These are phyloP conservation scores for Labeo rohita DNA, from an alignment of 2,113 vertebrate genomes.

Conservation along the genomic window DNA sequence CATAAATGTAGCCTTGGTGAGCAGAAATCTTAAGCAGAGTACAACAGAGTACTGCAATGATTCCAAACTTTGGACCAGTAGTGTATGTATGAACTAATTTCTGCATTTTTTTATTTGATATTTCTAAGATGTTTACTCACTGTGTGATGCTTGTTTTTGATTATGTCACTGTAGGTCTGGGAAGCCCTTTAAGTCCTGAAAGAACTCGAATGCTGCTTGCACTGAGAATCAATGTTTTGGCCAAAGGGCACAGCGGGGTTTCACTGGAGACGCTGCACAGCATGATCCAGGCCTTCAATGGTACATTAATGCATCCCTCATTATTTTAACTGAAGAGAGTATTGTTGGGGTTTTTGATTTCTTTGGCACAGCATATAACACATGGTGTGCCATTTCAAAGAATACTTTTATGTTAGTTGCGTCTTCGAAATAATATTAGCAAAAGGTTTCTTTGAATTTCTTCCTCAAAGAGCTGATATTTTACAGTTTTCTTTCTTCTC, in stretches of 20 bases:
- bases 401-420: background rate
- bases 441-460: background rate
- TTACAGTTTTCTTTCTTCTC: background rate
- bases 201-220: conserved; percentile 95
- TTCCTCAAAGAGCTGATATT: background rate
- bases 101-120: background rate
- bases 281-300: conserved; percentile 92
- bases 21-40: too few relatives aligned
- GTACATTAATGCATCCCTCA: conserved; percentile 70
- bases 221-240: conserved; percentile 94
- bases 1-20: background rate
- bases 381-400: conserved; percentile 20
- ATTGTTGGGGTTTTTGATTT: background rate
- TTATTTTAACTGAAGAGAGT: conserved; percentile 7
- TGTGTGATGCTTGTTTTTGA: background rate
- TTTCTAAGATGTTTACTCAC: background rate
- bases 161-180: conserved; percentile 81
- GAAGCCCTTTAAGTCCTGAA: conserved; percentile 91
- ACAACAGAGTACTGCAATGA: too few relatives aligned
- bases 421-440: background rate
- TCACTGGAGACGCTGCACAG: conserved; percentile 90
- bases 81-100: background rate
- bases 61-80: background rate
- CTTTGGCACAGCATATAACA: conserved; percentile 21
- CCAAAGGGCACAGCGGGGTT: conserved; percentile 96